Conservation (phyloP, 2,888 invertebrate species). For the Drosophila limbata region DNA sequence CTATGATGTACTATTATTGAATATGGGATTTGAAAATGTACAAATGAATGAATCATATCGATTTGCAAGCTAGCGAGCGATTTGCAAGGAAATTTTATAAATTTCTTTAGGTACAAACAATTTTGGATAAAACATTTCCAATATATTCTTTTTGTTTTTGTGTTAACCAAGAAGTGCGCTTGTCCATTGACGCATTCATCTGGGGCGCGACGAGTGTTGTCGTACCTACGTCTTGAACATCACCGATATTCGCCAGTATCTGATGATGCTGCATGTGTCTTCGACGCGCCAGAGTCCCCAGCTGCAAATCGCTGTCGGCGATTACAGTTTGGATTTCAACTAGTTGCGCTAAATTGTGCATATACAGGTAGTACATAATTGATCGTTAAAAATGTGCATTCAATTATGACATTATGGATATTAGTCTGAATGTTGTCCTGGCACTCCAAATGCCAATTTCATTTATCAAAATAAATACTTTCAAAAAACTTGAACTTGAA, state of each 20-base stretch:
- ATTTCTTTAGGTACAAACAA: constrained; percentile 34
- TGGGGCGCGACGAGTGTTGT: constrained; percentile 38
- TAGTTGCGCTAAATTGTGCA: constrained; percentile 80
- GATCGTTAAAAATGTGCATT: constrained; percentile 18
- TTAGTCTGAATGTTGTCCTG: constrained; percentile 9
- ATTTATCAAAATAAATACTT: neutral
- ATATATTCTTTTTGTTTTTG: constrained; percentile 18
- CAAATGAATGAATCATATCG: constrained; percentile 48
- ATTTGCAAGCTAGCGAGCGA: constrained; percentile 51
- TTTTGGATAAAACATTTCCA: constrained; percentile 40
- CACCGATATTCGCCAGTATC: constrained; percentile 39
- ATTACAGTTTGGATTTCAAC: constrained; percentile 82
- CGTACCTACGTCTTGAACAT: constrained; percentile 72
- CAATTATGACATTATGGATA: constrained; percentile 17
- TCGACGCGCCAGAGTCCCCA: constrained; percentile 63
- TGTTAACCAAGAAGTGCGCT: constrained; percentile 37
- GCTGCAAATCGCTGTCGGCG: constrained; percentile 71
- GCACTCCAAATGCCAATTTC: neutral
- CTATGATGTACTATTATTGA: constrained; percentile 16
- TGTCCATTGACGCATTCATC: constrained; percentile 31
- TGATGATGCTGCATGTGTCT: constrained; percentile 40
- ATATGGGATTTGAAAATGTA: constrained; percentile 33
- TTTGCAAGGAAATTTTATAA: constrained; percentile 39
- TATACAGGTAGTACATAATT: constrained; percentile 52
- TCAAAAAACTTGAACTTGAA: neutral